A percentile compares a stretch with the other conserved stretches of the same genome.
Conservation (phyloP, 2,888 invertebrate genomes). For the Drosophila niveifrons region DNA sequence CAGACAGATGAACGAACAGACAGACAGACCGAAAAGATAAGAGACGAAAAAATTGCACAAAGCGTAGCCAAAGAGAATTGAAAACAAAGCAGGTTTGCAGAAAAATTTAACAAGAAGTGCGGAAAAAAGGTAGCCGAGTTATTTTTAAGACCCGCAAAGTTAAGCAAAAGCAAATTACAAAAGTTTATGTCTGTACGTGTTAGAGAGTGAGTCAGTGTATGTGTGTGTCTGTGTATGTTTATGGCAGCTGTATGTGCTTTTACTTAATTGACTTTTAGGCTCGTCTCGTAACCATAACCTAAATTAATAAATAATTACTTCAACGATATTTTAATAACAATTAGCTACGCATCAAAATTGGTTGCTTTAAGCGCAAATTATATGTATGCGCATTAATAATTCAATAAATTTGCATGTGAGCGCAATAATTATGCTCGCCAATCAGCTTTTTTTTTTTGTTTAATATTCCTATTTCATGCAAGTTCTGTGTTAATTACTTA, state of each 20-base stretch:
- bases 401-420: conserved; percentile 21
- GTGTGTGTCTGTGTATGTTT: conserved; percentile 4
- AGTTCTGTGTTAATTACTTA: conserved; percentile 1
- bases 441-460: conserved; percentile 8
- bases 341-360: conserved; percentile 16
- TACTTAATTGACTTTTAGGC: conserved; percentile 27
- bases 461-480: background rate
- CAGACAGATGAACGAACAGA: background rate
- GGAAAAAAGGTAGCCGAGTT: conserved; percentile 16
- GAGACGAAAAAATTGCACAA: background rate
- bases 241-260: conserved; percentile 4
- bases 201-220: background rate
- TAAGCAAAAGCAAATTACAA: conserved; percentile 18
- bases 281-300: conserved; percentile 11
- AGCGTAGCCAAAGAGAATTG: conserved; percentile 3
- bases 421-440: conserved; percentile 12
- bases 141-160: conserved; percentile 20
- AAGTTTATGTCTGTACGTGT: conserved; percentile 4
- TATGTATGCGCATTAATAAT: conserved; percentile 21
- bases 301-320: conserved; percentile 30
- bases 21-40: conserved; percentile 14
- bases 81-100: conserved; percentile 5
- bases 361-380: background rate
- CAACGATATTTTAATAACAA: conserved; percentile 31
- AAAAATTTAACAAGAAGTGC: conserved; percentile 4